phyloP scores from a whole-genome alignment of 2,797 vertebrate species.

The Vespertilio murinus region DNA sequence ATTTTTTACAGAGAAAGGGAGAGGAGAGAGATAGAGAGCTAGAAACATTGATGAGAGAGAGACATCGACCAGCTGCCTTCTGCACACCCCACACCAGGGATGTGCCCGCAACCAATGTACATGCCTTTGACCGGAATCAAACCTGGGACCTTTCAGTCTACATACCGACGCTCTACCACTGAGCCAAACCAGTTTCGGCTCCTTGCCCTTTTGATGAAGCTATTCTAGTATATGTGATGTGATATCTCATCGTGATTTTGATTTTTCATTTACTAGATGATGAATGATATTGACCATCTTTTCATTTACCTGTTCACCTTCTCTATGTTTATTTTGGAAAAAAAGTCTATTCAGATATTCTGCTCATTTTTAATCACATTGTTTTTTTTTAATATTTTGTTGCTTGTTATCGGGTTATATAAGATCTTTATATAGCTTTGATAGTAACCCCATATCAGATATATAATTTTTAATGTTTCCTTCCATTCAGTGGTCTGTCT shows the following conservation, averaged over 20 bases:
- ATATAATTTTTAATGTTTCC: neutral
- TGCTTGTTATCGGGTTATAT: neutral
- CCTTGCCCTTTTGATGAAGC: neutral
- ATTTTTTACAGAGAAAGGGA: too few species aligned
- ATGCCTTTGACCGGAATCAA: too few species aligned
- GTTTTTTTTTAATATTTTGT: neutral
- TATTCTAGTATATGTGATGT: neutral
- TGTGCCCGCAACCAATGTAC: too few species aligned
- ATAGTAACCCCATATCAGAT: neutral
- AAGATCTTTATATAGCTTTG: neutral
- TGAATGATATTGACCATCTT: neutral
- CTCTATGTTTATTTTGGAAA: neutral
- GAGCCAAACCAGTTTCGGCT: too few species aligned
- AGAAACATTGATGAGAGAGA: too few species aligned
- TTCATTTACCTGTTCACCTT: neutral
- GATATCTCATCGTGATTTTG: neutral
- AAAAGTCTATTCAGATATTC: neutral
- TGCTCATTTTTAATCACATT: neutral
- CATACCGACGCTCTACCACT: too few species aligned
- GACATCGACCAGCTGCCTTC: too few species aligned
- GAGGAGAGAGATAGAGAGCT: too few species aligned
- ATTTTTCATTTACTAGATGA: neutral
- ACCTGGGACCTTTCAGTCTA: too few species aligned
- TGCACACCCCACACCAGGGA: too few species aligned
- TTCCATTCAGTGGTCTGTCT: neutral